Conservation (phyloP, 2,888 invertebrate genomes). For the Strigamia transsilvanica region DNA sequence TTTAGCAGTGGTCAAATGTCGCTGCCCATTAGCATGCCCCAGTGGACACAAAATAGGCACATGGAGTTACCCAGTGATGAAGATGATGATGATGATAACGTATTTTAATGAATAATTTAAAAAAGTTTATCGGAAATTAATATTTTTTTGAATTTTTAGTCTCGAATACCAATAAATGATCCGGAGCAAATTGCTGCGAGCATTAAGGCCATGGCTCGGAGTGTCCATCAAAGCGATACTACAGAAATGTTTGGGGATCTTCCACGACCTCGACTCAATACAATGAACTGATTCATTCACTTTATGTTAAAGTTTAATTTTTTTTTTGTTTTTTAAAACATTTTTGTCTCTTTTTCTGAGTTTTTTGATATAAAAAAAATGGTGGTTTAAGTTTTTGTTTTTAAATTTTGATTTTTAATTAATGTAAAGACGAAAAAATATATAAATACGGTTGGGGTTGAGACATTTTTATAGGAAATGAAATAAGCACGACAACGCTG, state of each 20-base stretch:
- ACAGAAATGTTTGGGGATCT: conserved; percentile 80
- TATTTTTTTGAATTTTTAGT: neutral
- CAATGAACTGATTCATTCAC: conserved; percentile 52
- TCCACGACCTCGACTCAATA: conserved; percentile 75
- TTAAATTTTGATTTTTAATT: conserved; percentile 11
- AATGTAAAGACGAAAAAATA: neutral
- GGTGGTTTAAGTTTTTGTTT: conserved; percentile 8
- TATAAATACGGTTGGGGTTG: neutral
- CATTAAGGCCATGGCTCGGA: conserved; percentile 89
- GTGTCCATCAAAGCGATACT: conserved; percentile 81
- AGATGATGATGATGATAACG: neutral
- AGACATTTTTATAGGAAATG: neutral
- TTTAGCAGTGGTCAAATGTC: conserved; percentile 23
- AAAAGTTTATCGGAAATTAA: neutral
- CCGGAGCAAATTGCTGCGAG: conserved; percentile 86
- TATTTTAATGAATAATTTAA: neutral
- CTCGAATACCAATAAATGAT: conserved; percentile 59
- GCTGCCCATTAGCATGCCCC: neutral
- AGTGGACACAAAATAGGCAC: conserved; percentile 5
- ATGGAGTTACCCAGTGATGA: conserved; percentile 8
- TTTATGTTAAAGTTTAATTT: neutral
- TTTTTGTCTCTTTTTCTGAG: conserved; percentile 13
- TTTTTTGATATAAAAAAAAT: neutral
- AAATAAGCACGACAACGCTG: neutral
- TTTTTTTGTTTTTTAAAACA: neutral